Evolutionary conservation across 2,797 vertebrate species (phyloP).

Genomic region (Urophycis tenuis): DNA sequence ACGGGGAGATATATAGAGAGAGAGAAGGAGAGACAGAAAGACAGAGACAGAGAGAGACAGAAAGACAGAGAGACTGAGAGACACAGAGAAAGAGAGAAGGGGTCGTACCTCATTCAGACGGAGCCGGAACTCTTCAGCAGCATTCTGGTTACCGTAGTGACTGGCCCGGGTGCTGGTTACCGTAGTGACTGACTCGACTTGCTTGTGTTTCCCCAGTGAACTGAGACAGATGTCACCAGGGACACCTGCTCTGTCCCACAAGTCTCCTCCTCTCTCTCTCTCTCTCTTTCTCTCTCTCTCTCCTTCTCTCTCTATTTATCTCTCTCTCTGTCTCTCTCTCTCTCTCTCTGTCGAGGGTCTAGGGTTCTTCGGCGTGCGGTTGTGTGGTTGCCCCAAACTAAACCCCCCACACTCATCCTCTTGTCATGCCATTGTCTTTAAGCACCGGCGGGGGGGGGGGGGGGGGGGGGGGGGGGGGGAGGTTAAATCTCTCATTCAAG

Average conservation of each 20-base stretch:
- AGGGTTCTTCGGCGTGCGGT: constrained; percentile 19
- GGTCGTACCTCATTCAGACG: neutral
- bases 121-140: neutral
- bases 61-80: neutral
- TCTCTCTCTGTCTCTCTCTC: constrained; percentile 28
- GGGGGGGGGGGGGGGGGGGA: constrained; percentile 41
- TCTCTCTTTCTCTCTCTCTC: constrained; percentile 3
- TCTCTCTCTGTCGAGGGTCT: constrained; percentile 31
- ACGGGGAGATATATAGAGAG: no score
- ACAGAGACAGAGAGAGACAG: neutral
- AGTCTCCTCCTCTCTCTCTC: constrained; percentile 51
- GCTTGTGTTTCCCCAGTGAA: constrained; percentile 65
- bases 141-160: constrained; percentile 43
- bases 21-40: no score
- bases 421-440: constrained; percentile 60
- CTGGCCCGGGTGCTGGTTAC: constrained; percentile 51
- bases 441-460: constrained; percentile 46
- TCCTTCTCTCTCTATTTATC: constrained; percentile 41
- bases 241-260: constrained; percentile 66
- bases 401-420: constrained; percentile 47
- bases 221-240: constrained; percentile 66
- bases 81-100: neutral
- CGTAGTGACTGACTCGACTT: constrained; percentile 49
- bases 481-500: constrained; percentile 42
- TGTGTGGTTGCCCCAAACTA: constrained; percentile 60